Percentiles rank a stretch among this genome's conserved stretches.
These are phyloP conservation scores for Papilio aristodemus DNA, from an alignment of 1,140 invertebrate genomes.

Conservation along the genomic window DNA sequence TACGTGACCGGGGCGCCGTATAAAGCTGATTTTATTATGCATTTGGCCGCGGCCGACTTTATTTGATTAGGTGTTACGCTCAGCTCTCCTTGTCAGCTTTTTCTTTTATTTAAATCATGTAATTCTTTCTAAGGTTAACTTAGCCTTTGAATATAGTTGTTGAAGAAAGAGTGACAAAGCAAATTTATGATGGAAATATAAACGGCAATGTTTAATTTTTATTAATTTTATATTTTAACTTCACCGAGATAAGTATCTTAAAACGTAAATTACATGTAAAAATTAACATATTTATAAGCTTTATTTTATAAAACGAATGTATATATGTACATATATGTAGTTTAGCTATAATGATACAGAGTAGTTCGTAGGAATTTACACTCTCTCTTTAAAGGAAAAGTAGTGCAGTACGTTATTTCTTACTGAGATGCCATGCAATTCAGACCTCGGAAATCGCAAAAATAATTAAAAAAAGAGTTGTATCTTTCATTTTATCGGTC, in stretches of 20 bases:
- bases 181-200: too few relatives aligned
- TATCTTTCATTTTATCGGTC: too few relatives aligned
- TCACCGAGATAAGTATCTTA: too few relatives aligned
- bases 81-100: slow-evolving; percentile 6
- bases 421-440: too few relatives aligned
- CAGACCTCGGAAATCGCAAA: too few relatives aligned
- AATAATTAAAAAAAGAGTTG: too few relatives aligned
- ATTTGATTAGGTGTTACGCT: slow-evolving; percentile 29
- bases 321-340: background rate
- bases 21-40: slow-evolving; percentile 31
- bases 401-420: background rate
- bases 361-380: background rate
- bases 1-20: slow-evolving; percentile 22
- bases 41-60: slow-evolving; percentile 24
- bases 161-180: too few relatives aligned
- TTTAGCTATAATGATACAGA: background rate
- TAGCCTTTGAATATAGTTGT: background rate
- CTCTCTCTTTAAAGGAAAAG: background rate
- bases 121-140: background rate
- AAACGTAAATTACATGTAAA: too few relatives aligned
- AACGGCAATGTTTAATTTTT: too few relatives aligned
- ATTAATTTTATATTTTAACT: too few relatives aligned
- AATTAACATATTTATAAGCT: too few relatives aligned
- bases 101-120: slow-evolving; percentile 20
- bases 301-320: background rate